phyloP scores from a whole-genome alignment of 1,140 invertebrate genomes.

The Neodiprion fabricii region DNA sequence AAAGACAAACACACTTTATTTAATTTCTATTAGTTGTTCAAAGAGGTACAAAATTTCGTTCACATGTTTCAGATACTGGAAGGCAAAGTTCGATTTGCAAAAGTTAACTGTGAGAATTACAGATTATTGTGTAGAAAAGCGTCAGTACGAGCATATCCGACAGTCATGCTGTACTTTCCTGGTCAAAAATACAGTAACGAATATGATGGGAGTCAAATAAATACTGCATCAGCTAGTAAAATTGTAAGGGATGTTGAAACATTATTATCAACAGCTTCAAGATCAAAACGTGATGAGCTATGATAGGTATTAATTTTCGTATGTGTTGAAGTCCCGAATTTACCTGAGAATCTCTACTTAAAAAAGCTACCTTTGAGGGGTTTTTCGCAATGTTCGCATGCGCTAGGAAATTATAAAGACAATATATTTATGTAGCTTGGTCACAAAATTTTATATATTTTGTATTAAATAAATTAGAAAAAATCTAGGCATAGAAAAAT shows the following conservation, averaged over 20 bases:
- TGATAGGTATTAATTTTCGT: background rate
- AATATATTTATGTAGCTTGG: background rate
- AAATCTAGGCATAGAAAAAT: no score
- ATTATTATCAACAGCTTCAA: background rate
- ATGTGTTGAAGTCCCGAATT: background rate
- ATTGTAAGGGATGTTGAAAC: background rate
- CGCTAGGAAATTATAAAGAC: background rate
- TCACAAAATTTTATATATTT: no score
- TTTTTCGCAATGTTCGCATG: background rate
- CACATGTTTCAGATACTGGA: constrained; percentile 58
- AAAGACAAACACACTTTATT: no score
- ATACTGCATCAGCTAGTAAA: background rate
- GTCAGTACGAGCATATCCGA: constrained; percentile 64
- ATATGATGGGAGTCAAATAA: constrained; percentile 29
- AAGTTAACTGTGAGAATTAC: constrained; percentile 66
- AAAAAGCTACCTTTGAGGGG: no score
- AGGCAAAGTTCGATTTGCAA: constrained; percentile 61
- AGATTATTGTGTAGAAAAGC: constrained; percentile 56
- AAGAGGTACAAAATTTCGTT: constrained; percentile 20
- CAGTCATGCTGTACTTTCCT: constrained; percentile 52
- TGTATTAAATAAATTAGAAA: no score
- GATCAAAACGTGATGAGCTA: background rate
- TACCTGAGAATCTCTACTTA: background rate
- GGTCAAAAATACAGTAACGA: constrained; percentile 28
- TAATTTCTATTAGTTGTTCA: constrained; percentile 11